Percentiles rank a stretch among this genome's conserved stretches.
Evolutionary conservation across 2,113 vertebrate genomes (phyloP).

Genomic region (Hemiscyllium ocellatum): DNA sequence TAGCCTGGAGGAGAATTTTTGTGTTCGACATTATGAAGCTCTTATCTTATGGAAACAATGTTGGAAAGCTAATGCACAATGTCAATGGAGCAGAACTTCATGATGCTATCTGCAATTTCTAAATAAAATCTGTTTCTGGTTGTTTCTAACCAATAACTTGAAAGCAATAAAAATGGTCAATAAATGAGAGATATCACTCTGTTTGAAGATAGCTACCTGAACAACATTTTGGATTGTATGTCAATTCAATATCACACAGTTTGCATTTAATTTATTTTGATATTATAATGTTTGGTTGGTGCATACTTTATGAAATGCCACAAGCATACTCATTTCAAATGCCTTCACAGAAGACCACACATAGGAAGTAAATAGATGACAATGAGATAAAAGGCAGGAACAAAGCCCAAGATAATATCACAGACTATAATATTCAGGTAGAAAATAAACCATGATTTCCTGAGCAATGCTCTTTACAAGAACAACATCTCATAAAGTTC

Average conservation of each 20-base stretch:
- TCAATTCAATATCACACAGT: background rate
- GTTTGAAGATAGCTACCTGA: background rate
- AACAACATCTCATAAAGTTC: background rate
- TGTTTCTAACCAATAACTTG: background rate
- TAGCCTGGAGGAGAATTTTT: background rate
- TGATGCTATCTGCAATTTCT: background rate
- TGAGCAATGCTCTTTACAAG: background rate
- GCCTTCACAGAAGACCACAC: background rate
- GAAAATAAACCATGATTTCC: background rate
- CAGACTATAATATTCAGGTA: background rate
- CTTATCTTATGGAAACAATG: background rate
- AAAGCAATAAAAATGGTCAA: slow-evolving; percentile 22
- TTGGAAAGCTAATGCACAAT: background rate
- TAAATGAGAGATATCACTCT: background rate
- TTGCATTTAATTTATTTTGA: background rate
- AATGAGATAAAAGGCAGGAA: background rate
- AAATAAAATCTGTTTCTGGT: background rate
- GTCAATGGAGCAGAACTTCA: background rate
- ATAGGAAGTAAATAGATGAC: background rate
- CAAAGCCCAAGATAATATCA: background rate
- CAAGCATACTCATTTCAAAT: background rate
- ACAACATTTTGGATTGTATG: background rate
- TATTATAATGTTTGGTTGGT: background rate
- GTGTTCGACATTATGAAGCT: background rate
- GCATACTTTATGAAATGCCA: background rate